These are phyloP conservation scores for Drosophila meridionalis DNA, from an alignment of 2,888 invertebrate genomes.

Conservation along the genomic window DNA sequence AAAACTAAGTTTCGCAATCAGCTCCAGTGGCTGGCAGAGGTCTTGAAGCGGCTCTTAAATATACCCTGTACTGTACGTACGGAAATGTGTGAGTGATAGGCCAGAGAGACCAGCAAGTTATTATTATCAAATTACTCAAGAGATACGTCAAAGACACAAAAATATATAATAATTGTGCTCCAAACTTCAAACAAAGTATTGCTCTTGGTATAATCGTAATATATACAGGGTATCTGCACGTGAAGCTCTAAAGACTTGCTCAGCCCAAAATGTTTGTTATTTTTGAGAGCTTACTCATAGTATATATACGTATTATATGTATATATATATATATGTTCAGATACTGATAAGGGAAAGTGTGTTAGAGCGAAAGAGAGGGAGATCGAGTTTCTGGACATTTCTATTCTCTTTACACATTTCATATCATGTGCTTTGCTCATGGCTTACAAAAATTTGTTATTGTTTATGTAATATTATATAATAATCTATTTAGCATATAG, in stretches of 20 bases:
- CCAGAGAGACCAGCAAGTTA: no score
- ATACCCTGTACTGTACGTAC: neutral
- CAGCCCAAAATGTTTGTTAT: neutral
- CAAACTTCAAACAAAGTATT: neutral
- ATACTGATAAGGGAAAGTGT: conserved; percentile 1
- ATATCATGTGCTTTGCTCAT: neutral
- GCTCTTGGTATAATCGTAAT: neutral
- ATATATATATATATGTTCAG: neutral
- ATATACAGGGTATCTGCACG: neutral
- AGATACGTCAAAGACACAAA: neutral
- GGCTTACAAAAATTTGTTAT: neutral
- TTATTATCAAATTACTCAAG: neutral
- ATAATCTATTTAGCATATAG: neutral
- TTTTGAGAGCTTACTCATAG: conserved; percentile 8
- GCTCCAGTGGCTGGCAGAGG: neutral
- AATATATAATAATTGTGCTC: neutral
- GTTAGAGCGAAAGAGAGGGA: neutral
- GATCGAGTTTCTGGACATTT: neutral
- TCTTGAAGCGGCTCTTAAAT: neutral
- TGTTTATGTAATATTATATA: neutral
- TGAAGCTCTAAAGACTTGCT: neutral
- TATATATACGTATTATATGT: neutral
- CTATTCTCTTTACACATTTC: neutral
- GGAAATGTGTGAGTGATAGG: neutral
- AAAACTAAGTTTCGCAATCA: conserved; percentile 9